Evolutionary conservation across 2,888 invertebrate species (phyloP), one percentile per base, ranked within the genome.

Genomic region (Campoplex capitator): DNA sequence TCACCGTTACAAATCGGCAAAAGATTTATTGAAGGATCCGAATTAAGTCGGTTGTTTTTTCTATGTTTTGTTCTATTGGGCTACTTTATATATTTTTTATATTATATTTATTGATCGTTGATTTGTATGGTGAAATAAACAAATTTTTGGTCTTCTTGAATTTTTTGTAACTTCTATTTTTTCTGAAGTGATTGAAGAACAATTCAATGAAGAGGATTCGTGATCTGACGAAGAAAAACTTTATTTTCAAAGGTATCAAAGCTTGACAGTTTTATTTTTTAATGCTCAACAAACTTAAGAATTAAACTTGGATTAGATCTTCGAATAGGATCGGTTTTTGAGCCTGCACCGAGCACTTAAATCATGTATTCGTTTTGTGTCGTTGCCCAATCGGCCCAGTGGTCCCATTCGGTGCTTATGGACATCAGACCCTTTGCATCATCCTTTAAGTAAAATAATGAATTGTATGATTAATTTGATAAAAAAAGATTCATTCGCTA

Each of bases 361-460:
- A 45, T 18, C 11, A 35, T 83, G 54, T 91, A 92, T 16, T 87
- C 83, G 11, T 81, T 73, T 45, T 89, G 84, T 16, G 89, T 89
- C 4, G 79, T 83, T n/a, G 91, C 88, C 93, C 93, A 93, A 9
- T 89, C 71, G 42, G 89, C 82, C 92, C 92, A 92, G 58, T 88
- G 91, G 56, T 92, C 88, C 93, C 92, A 93, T 3, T 92, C 88
- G 16, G 89, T 88, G 62, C 94, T 92, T 38, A 94, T 89, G 23
- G 95, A 94, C 7, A 94, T 91, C 35, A 95, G 90, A n/a, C 94
- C 95, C 35, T 92, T 94, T 1, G 95, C 94, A 23, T 95, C 94
- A 89, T 95, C 95, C 95, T 95, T 45, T 7, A 76, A 76, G 23
- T 38, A 74, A 28, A 42, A 23, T 7, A 13, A 11, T 8, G 58